Evolutionary conservation across 2,113 vertebrate genomes (phyloP).

Genomic region (Athene noctua): DNA sequence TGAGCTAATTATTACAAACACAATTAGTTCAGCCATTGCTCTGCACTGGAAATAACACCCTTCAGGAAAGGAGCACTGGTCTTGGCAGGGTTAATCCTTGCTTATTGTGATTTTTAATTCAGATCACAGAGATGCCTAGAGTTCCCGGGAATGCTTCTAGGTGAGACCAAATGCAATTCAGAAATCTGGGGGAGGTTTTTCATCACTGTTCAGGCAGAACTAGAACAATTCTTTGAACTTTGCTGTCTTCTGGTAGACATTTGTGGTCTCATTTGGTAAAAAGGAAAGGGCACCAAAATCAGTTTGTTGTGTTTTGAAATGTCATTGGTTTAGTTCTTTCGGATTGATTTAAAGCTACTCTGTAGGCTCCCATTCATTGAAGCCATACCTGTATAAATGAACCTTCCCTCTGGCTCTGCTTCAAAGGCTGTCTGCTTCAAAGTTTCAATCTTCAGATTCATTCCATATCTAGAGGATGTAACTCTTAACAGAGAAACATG

Average conservation of each 20-base stretch:
- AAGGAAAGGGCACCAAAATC: neutral
- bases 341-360: neutral
- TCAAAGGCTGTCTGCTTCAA: constrained; percentile 13
- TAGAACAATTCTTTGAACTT: neutral
- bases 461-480: neutral
- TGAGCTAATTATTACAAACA: neutral
- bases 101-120: neutral
- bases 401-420: neutral
- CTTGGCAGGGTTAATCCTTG: neutral
- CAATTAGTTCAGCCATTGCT: neutral
- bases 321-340: neutral
- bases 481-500: neutral
- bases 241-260: neutral
- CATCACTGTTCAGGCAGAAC: neutral
- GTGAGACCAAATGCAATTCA: neutral
- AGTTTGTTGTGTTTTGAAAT: neutral
- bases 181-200: neutral
- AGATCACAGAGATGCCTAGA: neutral
- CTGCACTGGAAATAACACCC: neutral
- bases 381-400: neutral
- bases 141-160: neutral
- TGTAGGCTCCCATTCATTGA: neutral
- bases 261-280: neutral
- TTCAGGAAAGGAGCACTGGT: neutral
- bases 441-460: neutral